phyloP scores from a whole-genome alignment of 2,888 invertebrate genomes.

The Nysson spinosus region DNA sequence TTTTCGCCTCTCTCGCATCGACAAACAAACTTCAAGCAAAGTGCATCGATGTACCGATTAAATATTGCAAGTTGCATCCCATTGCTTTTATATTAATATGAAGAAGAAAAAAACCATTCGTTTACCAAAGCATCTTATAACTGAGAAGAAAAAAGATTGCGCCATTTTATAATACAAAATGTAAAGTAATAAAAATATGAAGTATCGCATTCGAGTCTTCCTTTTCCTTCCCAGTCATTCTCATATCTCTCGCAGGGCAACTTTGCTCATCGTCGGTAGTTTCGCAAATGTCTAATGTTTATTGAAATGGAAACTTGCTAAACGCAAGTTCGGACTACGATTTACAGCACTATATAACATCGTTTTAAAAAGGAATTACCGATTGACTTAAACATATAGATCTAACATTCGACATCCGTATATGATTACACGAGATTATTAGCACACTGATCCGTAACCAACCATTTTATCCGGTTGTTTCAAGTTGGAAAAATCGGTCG shows the following conservation, averaged over 20 bases:
- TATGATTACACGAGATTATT: constrained; percentile 63
- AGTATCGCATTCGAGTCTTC: constrained; percentile 1
- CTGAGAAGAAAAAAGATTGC: constrained; percentile 18
- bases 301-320: constrained; percentile 45
- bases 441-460: constrained; percentile 59
- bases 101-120: too few relatives aligned
- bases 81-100: too few relatives aligned
- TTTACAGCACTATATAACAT: constrained; percentile 27
- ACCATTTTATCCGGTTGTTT: constrained; percentile 63
- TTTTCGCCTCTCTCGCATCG: too few relatives aligned
- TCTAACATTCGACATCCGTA: constrained; percentile 64
- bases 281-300: constrained; percentile 35
- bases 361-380: not conserved
- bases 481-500: too few relatives aligned
- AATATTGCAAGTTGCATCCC: too few relatives aligned
- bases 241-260: constrained; percentile 1
- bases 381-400: too few relatives aligned
- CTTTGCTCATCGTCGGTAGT: constrained; percentile 4
- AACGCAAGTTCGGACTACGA: constrained; percentile 27
- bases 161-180: not conserved
- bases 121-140: not conserved
- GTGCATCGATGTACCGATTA: too few relatives aligned
- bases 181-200: not conserved
- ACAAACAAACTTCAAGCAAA: too few relatives aligned
- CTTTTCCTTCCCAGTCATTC: constrained; percentile 17